phyloP scores from a whole-genome alignment of 2,888 invertebrate species.

The Acleris sparsana region DNA sequence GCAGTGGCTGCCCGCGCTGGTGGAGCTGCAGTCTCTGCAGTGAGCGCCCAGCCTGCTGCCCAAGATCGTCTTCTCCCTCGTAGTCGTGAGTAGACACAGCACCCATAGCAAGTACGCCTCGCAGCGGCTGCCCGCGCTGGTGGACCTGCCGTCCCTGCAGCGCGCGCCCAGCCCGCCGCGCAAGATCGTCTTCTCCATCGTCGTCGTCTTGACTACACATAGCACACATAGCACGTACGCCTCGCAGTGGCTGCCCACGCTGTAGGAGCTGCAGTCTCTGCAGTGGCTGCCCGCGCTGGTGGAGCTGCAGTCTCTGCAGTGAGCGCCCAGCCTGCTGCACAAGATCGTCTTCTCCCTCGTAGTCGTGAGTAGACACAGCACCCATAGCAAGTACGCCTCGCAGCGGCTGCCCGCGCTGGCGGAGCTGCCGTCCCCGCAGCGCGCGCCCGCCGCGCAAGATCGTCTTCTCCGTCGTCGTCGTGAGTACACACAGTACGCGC shows the following conservation, averaged over 20 bases:
- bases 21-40: conserved; percentile 90
- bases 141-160: no score
- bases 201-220: conserved; percentile 91
- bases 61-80: conserved; percentile 97
- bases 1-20: conserved; percentile 92
- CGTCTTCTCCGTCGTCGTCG: conserved; percentile 97
- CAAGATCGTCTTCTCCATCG: conserved; percentile 97
- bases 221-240: conserved; percentile 58
- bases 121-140: no score
- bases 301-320: no score
- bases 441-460: conserved; percentile 96
- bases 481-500: conserved; percentile 78
- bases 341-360: no score
- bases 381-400: conserved; percentile 74
- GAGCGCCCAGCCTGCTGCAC: no score
- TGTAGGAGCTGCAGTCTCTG: conserved; percentile 91
- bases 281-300: conserved; percentile 59
- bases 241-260: conserved; percentile 92
- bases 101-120: background rate
- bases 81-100: conserved; percentile 89
- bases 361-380: no score
- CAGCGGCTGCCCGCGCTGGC: conserved; percentile 94
- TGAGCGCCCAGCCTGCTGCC: conserved; percentile 95
- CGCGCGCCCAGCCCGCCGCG: conserved; percentile 56
- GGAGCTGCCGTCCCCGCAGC: conserved; percentile 89